Percentiles rank a stretch among this genome's conserved stretches.
These are phyloP conservation scores for Mongoloraphidia duomilia DNA, from an alignment of 2,888 invertebrate genomes.

Conservation along the genomic window DNA sequence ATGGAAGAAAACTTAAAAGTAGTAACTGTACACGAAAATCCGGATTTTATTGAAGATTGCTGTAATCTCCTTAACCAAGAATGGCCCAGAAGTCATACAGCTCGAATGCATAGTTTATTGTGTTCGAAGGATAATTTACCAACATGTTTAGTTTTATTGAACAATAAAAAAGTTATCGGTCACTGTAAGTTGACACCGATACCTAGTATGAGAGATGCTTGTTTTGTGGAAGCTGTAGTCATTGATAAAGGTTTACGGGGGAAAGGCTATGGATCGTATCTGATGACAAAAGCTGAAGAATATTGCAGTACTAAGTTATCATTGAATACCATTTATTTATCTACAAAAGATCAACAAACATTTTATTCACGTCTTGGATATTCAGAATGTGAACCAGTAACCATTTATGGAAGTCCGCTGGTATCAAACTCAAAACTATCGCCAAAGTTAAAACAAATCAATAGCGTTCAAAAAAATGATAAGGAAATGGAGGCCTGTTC, in stretches of 20 bases:
- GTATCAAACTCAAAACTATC: too few relatives aligned
- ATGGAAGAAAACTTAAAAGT: slow-evolving; percentile 25
- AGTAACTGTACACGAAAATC: slow-evolving; percentile 56
- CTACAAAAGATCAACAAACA: slow-evolving; percentile 56
- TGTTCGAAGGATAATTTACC: slow-evolving; percentile 59
- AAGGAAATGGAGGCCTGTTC: too few relatives aligned
- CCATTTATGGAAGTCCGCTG: slow-evolving; percentile 42
- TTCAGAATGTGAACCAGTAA: slow-evolving; percentile 48
- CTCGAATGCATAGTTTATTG: slow-evolving; percentile 59
- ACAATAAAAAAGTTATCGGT: slow-evolving; percentile 45
- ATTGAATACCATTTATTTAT: slow-evolving; percentile 49
- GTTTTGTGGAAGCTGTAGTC: slow-evolving; percentile 72
- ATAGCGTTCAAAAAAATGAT: too few relatives aligned
- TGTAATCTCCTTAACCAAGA: slow-evolving; percentile 70
- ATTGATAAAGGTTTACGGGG: slow-evolving; percentile 57
- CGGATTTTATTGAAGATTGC: slow-evolving; percentile 54
- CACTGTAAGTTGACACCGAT: slow-evolving; percentile 67
- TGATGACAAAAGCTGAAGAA: slow-evolving; percentile 61
- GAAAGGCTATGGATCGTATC: slow-evolving; percentile 57
- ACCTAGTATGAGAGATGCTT: slow-evolving; percentile 51
- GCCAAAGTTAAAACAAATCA: too few relatives aligned
- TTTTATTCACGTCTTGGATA: slow-evolving; percentile 67
- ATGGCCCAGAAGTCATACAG: slow-evolving; percentile 72
- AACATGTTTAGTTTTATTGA: slow-evolving; percentile 53
- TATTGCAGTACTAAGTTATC: slow-evolving; percentile 49